These are phyloP conservation scores for Cyphomyrus plagiostoma DNA, from an alignment of 2,113 vertebrate species.

Conservation along the genomic window DNA sequence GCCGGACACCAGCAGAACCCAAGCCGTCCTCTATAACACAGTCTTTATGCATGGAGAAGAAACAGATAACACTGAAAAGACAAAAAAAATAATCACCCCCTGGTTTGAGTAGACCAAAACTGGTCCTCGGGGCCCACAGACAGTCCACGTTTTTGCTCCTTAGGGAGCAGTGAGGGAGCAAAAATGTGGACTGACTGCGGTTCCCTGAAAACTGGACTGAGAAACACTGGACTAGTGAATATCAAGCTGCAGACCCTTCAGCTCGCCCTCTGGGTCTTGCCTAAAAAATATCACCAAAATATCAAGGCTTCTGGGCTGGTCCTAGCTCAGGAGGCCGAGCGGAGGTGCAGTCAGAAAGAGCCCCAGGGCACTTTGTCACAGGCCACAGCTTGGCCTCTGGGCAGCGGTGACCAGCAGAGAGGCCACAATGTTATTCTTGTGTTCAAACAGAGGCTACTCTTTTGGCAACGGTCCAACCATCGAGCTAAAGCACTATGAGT, in stretches of 20 bases:
- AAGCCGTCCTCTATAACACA: neutral
- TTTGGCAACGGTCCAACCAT: constrained; percentile 7
- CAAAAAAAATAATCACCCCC: neutral
- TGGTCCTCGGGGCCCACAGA: too few relatives aligned
- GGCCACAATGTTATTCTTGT: constrained; percentile 6
- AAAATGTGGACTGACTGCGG: too few relatives aligned
- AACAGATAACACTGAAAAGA: neutral
- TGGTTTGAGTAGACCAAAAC: neutral
- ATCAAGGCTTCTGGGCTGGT: neutral
- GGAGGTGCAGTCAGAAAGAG: neutral
- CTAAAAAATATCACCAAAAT: neutral
- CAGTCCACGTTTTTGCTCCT: too few relatives aligned
- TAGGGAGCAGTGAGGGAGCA: too few relatives aligned
- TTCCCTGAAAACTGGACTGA: too few relatives aligned
- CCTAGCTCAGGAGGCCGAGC: neutral
- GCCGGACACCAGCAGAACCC: neutral
- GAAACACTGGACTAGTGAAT: neutral
- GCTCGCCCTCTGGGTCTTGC: neutral
- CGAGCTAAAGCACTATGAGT: neutral
- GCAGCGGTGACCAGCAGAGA: constrained; percentile 8
- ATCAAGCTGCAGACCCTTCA: neutral
- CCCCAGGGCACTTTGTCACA: neutral
- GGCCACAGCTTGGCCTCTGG: constrained; percentile 8
- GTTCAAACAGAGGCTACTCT: neutral
- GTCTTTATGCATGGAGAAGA: neutral